Conservation (phyloP, 30 jellyfish, hydroid and myxozoan genomes). For the Phacellophora camtschatica region DNA sequence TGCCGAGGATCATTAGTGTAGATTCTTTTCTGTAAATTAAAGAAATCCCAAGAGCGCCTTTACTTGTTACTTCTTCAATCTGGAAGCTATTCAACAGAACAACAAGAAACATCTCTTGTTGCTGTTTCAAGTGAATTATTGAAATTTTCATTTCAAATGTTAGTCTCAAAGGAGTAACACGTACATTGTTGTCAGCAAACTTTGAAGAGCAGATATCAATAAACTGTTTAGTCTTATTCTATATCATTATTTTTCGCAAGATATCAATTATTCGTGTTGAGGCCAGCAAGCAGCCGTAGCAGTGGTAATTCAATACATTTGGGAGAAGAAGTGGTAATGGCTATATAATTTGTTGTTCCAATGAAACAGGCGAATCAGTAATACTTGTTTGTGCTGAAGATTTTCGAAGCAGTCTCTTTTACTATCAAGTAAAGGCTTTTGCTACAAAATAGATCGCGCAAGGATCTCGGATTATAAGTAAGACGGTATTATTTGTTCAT, state of each 20-base stretch:
- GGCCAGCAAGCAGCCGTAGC: neutral
- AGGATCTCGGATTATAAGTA: slow-evolving; percentile 35
- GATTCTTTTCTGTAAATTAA: no score
- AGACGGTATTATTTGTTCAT: slow-evolving; percentile 33
- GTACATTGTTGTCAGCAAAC: neutral
- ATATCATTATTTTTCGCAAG: no score
- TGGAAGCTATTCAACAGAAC: no score
- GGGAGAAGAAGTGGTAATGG: neutral
- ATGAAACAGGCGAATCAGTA: neutral
- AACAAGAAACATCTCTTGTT: no score
- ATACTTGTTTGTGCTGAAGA: neutral
- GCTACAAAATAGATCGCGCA: neutral
- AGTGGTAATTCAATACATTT: neutral
- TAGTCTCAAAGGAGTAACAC: neutral
- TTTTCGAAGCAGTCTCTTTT: no score
- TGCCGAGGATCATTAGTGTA: no score
- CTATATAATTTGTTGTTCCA: neutral
- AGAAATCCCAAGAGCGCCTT: no score
- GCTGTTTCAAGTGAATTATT: no score
- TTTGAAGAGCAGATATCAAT: neutral
- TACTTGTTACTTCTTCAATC: no score
- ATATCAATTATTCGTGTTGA: neutral
- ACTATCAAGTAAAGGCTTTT: neutral
- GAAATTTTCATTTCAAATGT: neutral
- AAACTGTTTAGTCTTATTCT: neutral